These are phyloP conservation scores for Sylvilagus floridanus DNA, from an alignment of 2,797 vertebrate species.

Conservation along the genomic window DNA sequence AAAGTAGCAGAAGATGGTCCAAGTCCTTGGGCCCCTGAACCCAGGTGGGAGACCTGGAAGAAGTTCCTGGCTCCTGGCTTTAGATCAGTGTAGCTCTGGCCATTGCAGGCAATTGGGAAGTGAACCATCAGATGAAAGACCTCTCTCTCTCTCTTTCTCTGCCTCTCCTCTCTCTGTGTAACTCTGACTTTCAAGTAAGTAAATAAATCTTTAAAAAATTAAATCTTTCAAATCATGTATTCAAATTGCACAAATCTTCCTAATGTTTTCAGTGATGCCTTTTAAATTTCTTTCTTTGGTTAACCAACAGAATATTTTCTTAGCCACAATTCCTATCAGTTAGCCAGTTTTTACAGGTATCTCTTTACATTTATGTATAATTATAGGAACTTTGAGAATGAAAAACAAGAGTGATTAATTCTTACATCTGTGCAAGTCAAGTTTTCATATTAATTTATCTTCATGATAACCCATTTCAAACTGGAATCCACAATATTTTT, in stretches of 20 bases:
- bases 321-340: slow-evolving; percentile 50
- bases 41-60: too few species aligned
- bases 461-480: slow-evolving; percentile 76
- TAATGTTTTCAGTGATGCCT: slow-evolving; percentile 48
- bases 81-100: too few species aligned
- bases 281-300: slow-evolving; percentile 74
- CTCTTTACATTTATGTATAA: slow-evolving; percentile 77
- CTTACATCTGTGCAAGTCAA: slow-evolving; percentile 59
- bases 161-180: too few species aligned
- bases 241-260: slow-evolving; percentile 55
- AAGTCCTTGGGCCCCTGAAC: too few species aligned
- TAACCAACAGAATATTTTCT: slow-evolving; percentile 3
- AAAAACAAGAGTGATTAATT: slow-evolving; percentile 63
- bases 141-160: too few species aligned
- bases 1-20: too few species aligned
- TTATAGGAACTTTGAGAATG: slow-evolving; percentile 42
- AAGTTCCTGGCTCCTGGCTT: too few species aligned
- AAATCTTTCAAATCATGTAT: slow-evolving; percentile 66
- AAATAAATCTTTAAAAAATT: too few species aligned
- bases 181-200: too few species aligned
- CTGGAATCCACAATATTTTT: slow-evolving; percentile 65
- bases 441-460: slow-evolving; percentile 70
- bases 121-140: too few species aligned
- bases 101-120: too few species aligned
- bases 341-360: slow-evolving; percentile 47